Evolutionary conservation across 2,888 invertebrate genomes (phyloP).

Genomic region (Bombyx huttoni): DNA sequence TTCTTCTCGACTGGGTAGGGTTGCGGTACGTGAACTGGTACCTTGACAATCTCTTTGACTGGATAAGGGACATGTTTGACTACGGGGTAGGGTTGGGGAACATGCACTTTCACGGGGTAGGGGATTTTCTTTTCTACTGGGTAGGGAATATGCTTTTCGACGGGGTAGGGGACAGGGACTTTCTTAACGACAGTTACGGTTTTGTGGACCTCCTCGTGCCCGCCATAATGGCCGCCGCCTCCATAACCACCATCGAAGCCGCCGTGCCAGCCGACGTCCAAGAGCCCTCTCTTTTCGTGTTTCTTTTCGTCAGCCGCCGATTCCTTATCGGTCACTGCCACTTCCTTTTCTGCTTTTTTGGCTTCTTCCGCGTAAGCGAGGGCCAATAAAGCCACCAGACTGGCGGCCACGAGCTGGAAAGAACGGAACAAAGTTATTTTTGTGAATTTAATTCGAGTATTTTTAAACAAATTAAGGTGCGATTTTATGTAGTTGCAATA

Average conservation of each 20-base stretch:
- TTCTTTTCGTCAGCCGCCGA: slow-evolving; percentile 75
- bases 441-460: neutral
- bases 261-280: slow-evolving; percentile 50
- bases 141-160: slow-evolving; percentile 78
- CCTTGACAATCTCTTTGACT: slow-evolving; percentile 75
- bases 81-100: slow-evolving; percentile 79
- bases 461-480: neutral
- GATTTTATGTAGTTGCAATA: neutral
- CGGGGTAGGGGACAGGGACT: slow-evolving; percentile 80
- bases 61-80: slow-evolving; percentile 77
- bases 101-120: slow-evolving; percentile 74
- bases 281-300: slow-evolving; percentile 82
- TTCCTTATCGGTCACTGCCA: slow-evolving; percentile 70
- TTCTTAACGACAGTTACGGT: slow-evolving; percentile 82
- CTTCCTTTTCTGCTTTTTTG: slow-evolving; percentile 71
- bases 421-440: slow-evolving; percentile 4
- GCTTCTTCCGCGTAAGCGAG: slow-evolving; percentile 72
- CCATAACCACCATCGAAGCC: slow-evolving; percentile 38
- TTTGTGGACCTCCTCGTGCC: slow-evolving; percentile 74
- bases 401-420: slow-evolving; percentile 70
- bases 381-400: slow-evolving; percentile 76
- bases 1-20: slow-evolving; percentile 80
- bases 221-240: slow-evolving; percentile 36
- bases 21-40: slow-evolving; percentile 75
- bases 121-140: slow-evolving; percentile 78